Conservation (phyloP, 1,140 invertebrate genomes). For the Dryas iulia region DNA sequence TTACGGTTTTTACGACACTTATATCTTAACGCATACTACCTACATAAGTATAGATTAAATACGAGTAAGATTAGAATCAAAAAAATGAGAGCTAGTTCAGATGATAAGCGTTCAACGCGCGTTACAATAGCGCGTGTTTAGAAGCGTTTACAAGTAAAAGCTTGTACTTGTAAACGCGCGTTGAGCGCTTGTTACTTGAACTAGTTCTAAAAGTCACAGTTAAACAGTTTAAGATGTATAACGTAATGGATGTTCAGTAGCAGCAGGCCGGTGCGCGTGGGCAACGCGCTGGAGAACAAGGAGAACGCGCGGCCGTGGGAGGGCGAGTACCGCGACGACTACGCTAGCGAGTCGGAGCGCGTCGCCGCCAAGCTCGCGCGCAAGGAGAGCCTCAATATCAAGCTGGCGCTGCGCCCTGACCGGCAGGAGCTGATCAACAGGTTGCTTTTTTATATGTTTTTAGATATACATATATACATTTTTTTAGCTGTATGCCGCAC, state of each 20-base stretch:
- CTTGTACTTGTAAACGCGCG: too few species aligned
- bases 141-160: too few species aligned
- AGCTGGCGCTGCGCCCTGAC: slow-evolving; percentile 94
- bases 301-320: slow-evolving; percentile 91
- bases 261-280: slow-evolving; percentile 88
- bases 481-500: too few species aligned
- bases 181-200: too few species aligned
- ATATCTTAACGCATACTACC: not conserved
- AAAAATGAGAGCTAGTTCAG: too few species aligned
- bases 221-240: not conserved
- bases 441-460: slow-evolving; percentile 34
- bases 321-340: slow-evolving; percentile 87
- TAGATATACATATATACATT: not conserved
- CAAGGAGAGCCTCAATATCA: slow-evolving; percentile 97
- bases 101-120: too few species aligned
- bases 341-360: slow-evolving; percentile 79
- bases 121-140: too few species aligned
- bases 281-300: slow-evolving; percentile 90
- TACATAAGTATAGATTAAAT: not conserved
- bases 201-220: too few species aligned
- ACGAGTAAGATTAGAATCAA: too few species aligned
- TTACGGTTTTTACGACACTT: not conserved
- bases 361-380: slow-evolving; percentile 95
- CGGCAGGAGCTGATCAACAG: slow-evolving; percentile 96
- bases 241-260: slow-evolving; percentile 63